Base-by-base conservation (phyloP, 2,888 invertebrate genomes). In the Andrena dorsata region DNA sequence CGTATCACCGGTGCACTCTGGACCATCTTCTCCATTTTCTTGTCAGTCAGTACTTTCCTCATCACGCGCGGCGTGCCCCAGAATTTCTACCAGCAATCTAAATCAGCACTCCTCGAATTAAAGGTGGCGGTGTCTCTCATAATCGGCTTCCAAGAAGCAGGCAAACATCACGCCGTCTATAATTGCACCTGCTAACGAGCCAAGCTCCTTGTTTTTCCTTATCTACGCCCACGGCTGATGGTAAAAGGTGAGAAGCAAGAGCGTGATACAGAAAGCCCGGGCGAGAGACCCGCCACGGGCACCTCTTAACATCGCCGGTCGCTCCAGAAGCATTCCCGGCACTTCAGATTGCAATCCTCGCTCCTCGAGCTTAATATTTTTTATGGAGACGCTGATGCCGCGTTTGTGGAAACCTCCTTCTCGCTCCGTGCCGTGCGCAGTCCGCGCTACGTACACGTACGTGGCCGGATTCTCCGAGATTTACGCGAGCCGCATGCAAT, bases 401-500 rank as follows among this genome's bases (percentile, higher is more conserved):
- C 35, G 35, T 35, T 41, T 16, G 61, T 61, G n/a, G 26, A n/a
- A 32, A 23, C 10, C 47, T 30, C 6, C 41, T 41, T 5, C 0
- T 10, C 30, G 30, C 64, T 53, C 28, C 13, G 56, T 20, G 20
- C 20, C 28, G 26, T 16, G 41, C 16, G 41, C 41, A 41, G 13
- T 41, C 16, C 41, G 16, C 13, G 41, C 16, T 41, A 23, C 23
- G 30, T n/a, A 32, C 30, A 47, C 26, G 41, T 41, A 41, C 41
- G 41, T 41, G 41, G 41, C 23, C n/a, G 26, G 65, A 61, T 70
- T 61, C 66, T 47, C 66, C 47, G 61, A 10, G 51, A 63, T 74
- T 84, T 74, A 71, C 60, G 13, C 60, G 41, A 41, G 60, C 63
- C 23, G 64, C 58, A 47, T 28, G 68, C 76, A 85, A 80, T 84